Percentiles rank a stretch among this genome's conserved stretches.
phyloP scores from a whole-genome alignment of 2,797 vertebrate species.

The Spea hammondii region DNA sequence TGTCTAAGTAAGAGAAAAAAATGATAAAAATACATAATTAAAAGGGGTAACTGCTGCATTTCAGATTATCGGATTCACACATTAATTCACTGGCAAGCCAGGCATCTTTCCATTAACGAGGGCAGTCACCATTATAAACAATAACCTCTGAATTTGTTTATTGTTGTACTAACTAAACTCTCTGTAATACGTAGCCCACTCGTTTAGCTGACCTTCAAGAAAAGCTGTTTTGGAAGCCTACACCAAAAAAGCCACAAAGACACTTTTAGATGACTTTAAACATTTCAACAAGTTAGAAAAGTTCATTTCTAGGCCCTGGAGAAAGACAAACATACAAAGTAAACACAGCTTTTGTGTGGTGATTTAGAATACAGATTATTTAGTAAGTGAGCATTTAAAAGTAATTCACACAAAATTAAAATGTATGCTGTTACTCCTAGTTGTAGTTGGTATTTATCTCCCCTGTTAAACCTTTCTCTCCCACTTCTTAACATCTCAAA shows the following conservation, averaged over 20 bases:
- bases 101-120: slow-evolving; percentile 21
- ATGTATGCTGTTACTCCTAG: no score
- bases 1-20: no score
- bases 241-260: slow-evolving; percentile 39
- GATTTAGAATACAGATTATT: background rate
- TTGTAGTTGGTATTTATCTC: no score
- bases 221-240: slow-evolving; percentile 37
- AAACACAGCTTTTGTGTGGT: slow-evolving; percentile 12
- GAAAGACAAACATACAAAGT: slow-evolving; percentile 5
- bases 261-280: slow-evolving; percentile 21
- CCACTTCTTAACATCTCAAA: no score
- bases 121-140: slow-evolving; percentile 24
- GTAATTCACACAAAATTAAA: no score
- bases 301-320: slow-evolving; percentile 5
- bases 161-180: slow-evolving; percentile 43
- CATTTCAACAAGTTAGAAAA: slow-evolving; percentile 16
- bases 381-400: no score
- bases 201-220: slow-evolving; percentile 38
- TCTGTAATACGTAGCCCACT: slow-evolving; percentile 39
- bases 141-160: slow-evolving; percentile 44
- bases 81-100: slow-evolving; percentile 10
- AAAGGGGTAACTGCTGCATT: no score
- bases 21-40: no score
- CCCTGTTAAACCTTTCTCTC: no score
- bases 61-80: no score